phyloP scores from a whole-genome alignment of 2,797 vertebrate species.

The Bradypodion ventrale region DNA sequence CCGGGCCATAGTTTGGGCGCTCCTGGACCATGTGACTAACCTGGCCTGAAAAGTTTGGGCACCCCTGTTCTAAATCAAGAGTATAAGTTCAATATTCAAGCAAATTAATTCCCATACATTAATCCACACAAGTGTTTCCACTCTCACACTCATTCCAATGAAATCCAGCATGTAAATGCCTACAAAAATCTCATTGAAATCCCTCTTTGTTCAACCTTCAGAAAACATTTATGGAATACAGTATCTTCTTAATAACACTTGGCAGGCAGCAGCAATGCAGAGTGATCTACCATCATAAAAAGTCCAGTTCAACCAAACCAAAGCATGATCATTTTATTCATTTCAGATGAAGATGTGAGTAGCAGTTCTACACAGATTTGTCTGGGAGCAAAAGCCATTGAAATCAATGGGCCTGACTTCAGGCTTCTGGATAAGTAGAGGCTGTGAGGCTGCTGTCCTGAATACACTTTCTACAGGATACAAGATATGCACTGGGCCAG shows the following conservation, averaged over 20 bases:
- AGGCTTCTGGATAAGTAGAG: not conserved
- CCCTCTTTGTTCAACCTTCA: not conserved
- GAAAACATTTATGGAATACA: not conserved
- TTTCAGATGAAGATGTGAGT: not conserved
- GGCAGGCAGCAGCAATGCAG: not conserved
- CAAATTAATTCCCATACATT: no score
- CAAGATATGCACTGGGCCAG: not conserved
- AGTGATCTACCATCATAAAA: not conserved
- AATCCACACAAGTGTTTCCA: not conserved
- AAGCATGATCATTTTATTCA: not conserved
- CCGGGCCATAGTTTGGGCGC: no score
- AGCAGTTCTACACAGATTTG: not conserved
- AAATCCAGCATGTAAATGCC: not conserved
- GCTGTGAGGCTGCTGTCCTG: not conserved
- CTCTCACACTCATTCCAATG: not conserved
- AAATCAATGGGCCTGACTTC: not conserved
- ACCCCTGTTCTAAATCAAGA: no score
- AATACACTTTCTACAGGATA: not conserved
- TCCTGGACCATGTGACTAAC: no score
- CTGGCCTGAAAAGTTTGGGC: no score
- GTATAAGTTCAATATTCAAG: not conserved
- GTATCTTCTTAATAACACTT: not conserved
- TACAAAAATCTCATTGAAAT: not conserved
- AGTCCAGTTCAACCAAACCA: not conserved
- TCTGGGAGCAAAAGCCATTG: not conserved